These are phyloP conservation scores for Acleris sparsana DNA, from an alignment of 2,888 invertebrate species.

Conservation along the genomic window DNA sequence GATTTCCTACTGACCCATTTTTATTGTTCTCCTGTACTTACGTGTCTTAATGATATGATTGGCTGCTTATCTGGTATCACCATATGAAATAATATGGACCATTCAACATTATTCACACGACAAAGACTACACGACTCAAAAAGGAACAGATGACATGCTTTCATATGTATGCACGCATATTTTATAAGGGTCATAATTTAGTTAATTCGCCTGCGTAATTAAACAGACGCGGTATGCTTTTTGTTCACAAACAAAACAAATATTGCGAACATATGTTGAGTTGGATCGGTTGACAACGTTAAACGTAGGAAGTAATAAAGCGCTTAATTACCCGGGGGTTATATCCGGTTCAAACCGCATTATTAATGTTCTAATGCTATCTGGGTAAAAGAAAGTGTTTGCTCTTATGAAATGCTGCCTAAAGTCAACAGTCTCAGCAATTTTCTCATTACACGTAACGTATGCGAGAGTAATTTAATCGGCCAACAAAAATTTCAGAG, in stretches of 20 bases:
- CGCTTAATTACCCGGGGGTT: neutral
- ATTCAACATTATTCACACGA: too few relatives aligned
- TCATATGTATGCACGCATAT: neutral
- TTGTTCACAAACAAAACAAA: conserved; percentile 4
- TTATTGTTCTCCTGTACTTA: too few relatives aligned
- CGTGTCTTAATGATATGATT: too few relatives aligned
- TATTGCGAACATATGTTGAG: neutral
- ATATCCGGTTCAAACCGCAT: conserved; percentile 12
- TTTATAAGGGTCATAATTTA: conserved; percentile 1
- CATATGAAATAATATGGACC: neutral
- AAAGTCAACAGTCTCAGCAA: conserved; percentile 11
- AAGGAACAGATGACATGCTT: too few relatives aligned
- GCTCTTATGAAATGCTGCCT: conserved; percentile 5
- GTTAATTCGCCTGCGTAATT: too few relatives aligned
- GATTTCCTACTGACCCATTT: too few relatives aligned
- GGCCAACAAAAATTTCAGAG: conserved; percentile 28
- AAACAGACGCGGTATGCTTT: neutral
- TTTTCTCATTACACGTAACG: conserved; percentile 25
- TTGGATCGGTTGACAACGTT: neutral
- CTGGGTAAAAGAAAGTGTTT: neutral
- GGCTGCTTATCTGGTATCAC: too few relatives aligned
- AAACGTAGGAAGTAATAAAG: neutral
- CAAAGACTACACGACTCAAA: too few relatives aligned
- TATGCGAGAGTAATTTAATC: conserved; percentile 29
- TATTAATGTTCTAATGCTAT: neutral